phyloP scores from a whole-genome alignment of 2,113 vertebrate genomes.

The Zootoca vivipara region DNA sequence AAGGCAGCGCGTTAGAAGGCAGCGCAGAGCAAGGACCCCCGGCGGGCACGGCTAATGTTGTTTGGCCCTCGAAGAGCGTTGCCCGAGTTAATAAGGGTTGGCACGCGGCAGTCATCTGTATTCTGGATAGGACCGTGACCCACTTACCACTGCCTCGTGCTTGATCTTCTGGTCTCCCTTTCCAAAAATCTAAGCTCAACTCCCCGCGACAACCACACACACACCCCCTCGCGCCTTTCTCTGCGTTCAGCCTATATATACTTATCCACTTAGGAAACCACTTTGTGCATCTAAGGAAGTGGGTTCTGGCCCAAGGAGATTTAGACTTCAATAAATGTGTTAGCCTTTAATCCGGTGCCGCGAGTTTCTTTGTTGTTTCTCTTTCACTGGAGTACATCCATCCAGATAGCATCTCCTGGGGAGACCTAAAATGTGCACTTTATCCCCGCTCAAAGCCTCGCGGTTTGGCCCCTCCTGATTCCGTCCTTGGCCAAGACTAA shows the following conservation, averaged over 20 bases:
- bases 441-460: too few relatives aligned
- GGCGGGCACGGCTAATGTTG: background rate
- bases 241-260: background rate
- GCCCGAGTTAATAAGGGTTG: background rate
- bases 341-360: background rate
- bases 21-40: background rate
- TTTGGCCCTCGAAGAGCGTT: background rate
- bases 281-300: background rate
- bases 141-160: background rate
- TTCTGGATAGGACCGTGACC: background rate
- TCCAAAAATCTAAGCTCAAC: background rate
- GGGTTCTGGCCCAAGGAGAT: background rate
- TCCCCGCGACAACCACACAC: too few relatives aligned
- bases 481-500: too few relatives aligned
- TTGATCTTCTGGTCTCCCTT: background rate
- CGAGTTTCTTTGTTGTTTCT: too few relatives aligned
- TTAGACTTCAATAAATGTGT: background rate
- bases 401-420: background rate
- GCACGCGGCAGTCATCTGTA: too few relatives aligned
- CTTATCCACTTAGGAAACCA: background rate
- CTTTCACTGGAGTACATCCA: background rate
- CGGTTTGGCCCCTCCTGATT: too few relatives aligned
- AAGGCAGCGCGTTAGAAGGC: background rate
- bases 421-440: background rate
- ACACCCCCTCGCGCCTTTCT: too few relatives aligned